phyloP scores from a whole-genome alignment of 2,113 vertebrate species.

The Heptranchias perlo region DNA sequence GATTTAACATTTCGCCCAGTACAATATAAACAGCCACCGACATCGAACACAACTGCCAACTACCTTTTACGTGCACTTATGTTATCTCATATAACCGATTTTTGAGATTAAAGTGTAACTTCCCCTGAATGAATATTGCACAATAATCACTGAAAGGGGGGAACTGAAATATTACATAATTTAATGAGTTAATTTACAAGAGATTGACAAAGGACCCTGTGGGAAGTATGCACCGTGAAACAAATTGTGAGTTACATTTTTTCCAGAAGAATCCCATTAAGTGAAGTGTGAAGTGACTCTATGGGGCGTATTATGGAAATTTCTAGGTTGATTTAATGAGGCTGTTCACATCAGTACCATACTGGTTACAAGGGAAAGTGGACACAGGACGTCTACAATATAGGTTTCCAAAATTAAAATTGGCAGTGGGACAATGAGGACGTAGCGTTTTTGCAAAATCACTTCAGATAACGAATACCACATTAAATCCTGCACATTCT shows the following conservation, averaged over 20 bases:
- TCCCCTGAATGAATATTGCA: conserved; percentile 7
- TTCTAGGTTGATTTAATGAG: conserved; percentile 91
- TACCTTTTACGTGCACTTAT: conserved; percentile 20
- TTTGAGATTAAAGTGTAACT: neutral
- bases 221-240: conserved; percentile 29
- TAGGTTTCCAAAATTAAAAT: conserved; percentile 82
- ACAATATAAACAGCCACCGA: conserved; percentile 7
- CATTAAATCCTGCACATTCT: conserved; percentile 85
- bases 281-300: conserved; percentile 79
- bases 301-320: conserved; percentile 89
- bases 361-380: conserved; percentile 77
- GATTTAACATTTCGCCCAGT: neutral
- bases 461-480: conserved; percentile 79
- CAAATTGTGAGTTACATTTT: conserved; percentile 66
- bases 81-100: neutral
- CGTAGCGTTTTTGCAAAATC: conserved; percentile 69
- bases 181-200: conserved; percentile 37
- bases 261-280: conserved; percentile 85
- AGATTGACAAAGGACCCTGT: conserved; percentile 33
- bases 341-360: conserved; percentile 79
- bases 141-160: conserved; percentile 11
- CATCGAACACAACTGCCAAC: neutral
- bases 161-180: conserved; percentile 35
- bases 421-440: conserved; percentile 79
- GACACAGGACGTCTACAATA: conserved; percentile 63